Evolutionary conservation across 2,113 vertebrate genomes (phyloP).

Genomic region (Bettongia penicillata): DNA sequence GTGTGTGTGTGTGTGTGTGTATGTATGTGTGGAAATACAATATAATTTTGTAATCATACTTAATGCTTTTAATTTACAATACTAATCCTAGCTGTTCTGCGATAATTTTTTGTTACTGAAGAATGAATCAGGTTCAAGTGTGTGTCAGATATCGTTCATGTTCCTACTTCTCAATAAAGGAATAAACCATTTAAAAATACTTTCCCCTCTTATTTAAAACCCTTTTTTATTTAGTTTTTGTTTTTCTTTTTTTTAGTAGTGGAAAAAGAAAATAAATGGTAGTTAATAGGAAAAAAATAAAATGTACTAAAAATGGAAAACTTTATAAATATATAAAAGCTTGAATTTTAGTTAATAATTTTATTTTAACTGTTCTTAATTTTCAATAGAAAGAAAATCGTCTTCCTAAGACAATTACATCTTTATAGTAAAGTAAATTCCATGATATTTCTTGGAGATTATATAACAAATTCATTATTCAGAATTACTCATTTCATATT

Average conservation of each 20-base stretch:
- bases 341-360: background rate
- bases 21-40: background rate
- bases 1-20: background rate
- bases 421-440: background rate
- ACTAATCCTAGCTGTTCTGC: background rate
- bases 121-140: background rate
- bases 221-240: background rate
- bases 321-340: background rate
- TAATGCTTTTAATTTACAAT: background rate
- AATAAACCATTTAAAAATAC: background rate
- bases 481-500: background rate
- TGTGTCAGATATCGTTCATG: background rate
- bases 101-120: background rate
- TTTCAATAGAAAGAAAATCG: background rate
- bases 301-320: background rate
- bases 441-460: background rate
- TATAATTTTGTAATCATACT: background rate
- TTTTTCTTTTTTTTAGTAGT: background rate
- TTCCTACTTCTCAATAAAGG: background rate
- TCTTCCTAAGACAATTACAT: background rate
- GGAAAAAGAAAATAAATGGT: background rate
- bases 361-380: background rate
- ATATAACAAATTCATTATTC: background rate
- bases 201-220: background rate
- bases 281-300: background rate